Base-by-base conservation (phyloP, 2,888 invertebrate species). In the Andrena dorsata region DNA sequence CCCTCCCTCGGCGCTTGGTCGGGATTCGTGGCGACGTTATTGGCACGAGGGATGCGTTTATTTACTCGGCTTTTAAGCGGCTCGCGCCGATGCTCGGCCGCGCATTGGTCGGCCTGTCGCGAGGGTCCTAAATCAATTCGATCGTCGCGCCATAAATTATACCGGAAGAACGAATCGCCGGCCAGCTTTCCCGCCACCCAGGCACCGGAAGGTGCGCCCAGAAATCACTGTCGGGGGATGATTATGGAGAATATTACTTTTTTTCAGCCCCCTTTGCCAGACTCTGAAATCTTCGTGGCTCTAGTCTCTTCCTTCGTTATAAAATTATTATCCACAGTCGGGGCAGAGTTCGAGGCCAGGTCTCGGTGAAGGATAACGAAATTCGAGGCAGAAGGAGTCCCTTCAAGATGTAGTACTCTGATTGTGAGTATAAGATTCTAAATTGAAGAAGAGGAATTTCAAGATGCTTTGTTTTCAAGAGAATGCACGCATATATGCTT, bases 41-140 rank as follows among this genome's bases (percentile, higher is more conserved):
- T 51, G 76, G 72, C 73, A 69, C 80, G 69, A 49, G 73, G 85
- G 82, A 76, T 75, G 60, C 82, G 82, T 83, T 86, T 88, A 86
- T 88, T 88, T 83, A 82, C 85, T 79, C 58, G 82, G 88, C 85
- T 88, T 86, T 87, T 85, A 86, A 87, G 82, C 80, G 84, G 63
- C 70, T 76, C 80, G 53, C 82, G 56, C 56, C 70, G 13, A 30
- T 69, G 35, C 61, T 32, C 56, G n/a, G 20, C 7, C 60, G 66
- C 72, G 73, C 28, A 74, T 72, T 82, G 71, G 82, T 68, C 65
- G 72, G 28, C 60, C 10, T 47, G 47, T 26, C 32, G 16, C 65
- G 70, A 56, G 69, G 71, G 73, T 79, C 60, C 82, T 86, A 84
- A 87, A 88, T 88, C 87, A 86, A 87, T 86, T 86, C 75, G 72